A percentile compares a stretch with the other conserved stretches of the same genome.
Conservation (phyloP, 2,113 vertebrate genomes). For the Saccopteryx bilineata region DNA sequence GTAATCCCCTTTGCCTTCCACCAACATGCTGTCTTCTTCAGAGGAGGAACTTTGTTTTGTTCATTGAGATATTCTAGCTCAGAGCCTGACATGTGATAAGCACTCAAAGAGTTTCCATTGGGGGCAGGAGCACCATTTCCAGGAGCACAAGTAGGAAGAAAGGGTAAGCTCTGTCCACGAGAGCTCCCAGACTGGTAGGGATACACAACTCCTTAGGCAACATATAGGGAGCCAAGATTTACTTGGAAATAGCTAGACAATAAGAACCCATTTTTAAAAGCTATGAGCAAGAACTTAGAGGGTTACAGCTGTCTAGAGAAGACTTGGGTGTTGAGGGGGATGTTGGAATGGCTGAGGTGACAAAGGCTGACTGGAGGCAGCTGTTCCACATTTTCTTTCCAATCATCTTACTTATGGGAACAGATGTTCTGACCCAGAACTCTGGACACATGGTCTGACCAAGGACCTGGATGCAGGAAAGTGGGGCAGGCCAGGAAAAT, state of each 20-base stretch:
- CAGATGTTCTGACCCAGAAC: constrained; percentile 63
- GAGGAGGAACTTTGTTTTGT: constrained; percentile 11
- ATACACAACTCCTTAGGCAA: not conserved
- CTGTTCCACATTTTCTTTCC: constrained; percentile 62
- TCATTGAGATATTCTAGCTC: not conserved
- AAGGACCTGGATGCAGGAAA: constrained; percentile 50
- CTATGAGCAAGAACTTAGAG: constrained; percentile 44
- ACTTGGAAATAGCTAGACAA: constrained; percentile 45
- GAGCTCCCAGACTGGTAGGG: not conserved
- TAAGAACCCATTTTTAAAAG: constrained; percentile 52
- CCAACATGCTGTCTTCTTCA: constrained; percentile 31
- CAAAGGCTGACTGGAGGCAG: not conserved
- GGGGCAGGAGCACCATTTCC: not conserved
- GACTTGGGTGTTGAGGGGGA: not conserved
- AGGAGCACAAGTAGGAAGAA: constrained; percentile 2
- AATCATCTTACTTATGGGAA: constrained; percentile 66
- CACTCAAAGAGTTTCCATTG: not conserved
- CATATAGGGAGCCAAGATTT: not conserved
- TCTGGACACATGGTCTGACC: constrained; percentile 35
- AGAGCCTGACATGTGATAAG: not conserved
- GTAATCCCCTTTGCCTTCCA: not conserved
- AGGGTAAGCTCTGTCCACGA: not conserved
- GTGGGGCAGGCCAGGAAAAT: constrained; percentile 41
- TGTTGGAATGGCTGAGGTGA: constrained; percentile 60
- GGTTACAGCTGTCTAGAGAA: constrained; percentile 26